Evolutionary conservation across 2,888 invertebrate species (phyloP).

Genomic region (Nowickia ferox): DNA sequence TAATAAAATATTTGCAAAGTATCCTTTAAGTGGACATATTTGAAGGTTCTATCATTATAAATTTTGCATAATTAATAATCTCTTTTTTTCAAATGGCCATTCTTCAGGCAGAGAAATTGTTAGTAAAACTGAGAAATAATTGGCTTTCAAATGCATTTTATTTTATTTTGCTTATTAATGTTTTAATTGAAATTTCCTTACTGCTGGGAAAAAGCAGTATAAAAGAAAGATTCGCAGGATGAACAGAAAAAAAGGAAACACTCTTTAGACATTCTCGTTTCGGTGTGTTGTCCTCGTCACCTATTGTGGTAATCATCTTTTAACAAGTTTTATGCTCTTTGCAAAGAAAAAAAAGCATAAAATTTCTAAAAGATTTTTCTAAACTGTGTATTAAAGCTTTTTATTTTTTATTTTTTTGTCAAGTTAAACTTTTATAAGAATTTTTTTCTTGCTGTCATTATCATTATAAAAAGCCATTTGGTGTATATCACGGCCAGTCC

Average conservation of each 20-base stretch:
- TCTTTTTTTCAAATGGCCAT: no score
- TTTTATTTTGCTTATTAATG: slow-evolving; percentile 58
- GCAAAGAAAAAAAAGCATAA: slow-evolving; percentile 75
- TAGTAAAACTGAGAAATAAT: slow-evolving; percentile 21
- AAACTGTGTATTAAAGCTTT: slow-evolving; percentile 33
- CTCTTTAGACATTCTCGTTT: slow-evolving; percentile 56
- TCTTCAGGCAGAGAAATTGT: neutral
- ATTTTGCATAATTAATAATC: no score
- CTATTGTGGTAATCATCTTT: slow-evolving; percentile 82
- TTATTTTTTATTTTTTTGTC: slow-evolving; percentile 5
- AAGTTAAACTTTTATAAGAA: slow-evolving; percentile 55
- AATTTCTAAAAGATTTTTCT: slow-evolving; percentile 75
- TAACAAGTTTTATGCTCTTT: slow-evolving; percentile 79
- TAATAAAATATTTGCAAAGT: no score
- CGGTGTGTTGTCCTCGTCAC: slow-evolving; percentile 60
- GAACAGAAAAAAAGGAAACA: slow-evolving; percentile 41
- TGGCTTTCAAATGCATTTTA: slow-evolving; percentile 50
- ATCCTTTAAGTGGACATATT: no score
- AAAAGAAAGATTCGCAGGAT: slow-evolving; percentile 16
- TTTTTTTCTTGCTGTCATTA: slow-evolving; percentile 31
- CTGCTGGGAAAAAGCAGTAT: slow-evolving; percentile 45
- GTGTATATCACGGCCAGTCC: slow-evolving; percentile 54
- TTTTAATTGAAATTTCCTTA: slow-evolving; percentile 69
- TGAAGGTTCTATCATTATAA: no score
- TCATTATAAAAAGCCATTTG: slow-evolving; percentile 55